Base-by-base conservation (phyloP, 2,113 vertebrate species). In the Carassius auratus region DNA sequence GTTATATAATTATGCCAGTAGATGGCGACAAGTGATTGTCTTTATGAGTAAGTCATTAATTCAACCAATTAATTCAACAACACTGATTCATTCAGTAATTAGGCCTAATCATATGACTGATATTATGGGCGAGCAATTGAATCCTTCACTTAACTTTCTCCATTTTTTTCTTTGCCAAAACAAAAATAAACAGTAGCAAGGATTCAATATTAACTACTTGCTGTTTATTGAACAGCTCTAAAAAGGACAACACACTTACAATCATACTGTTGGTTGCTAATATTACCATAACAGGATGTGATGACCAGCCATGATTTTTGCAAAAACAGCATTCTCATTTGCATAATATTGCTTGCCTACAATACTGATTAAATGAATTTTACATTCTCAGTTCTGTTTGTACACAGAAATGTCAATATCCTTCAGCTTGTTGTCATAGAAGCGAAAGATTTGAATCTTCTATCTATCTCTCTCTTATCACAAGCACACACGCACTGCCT, bases 341-440 rank as follows among this genome's bases (percentile, higher is more conserved):
- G 14, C 13, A 52, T 52, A 3, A 52, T 52, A 52, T 52, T 52
- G 14, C 50, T 52, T 52, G 50, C n/a, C 64, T 42, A 8, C 13
- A 26, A 15, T 26, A 68, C 62, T 30, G 23, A 66, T 66, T 33
- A 48, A 33, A 4, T 45, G 0, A 12, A 73, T 73, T n/a, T 64
- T 64, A 69, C 30, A 69, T 10, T 19, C 30, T 19, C 30, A 1
- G 15, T 75, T 13, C 45, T 48, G n/a, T 76, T 73, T n/a, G 36
- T 12, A 17, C 14, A 23, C n/a, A 26, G 17, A 76, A n/a, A 50
- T 50, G 12, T 17, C 73, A 76, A 52, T 50, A 50, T 48, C 42
- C 19, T 76, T 76, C 73, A 76, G 73, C n/a, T 13, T 52, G n/a
- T 50, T 76, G 45, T 2, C 13, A 50, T 23, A 75, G 73, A 75